phyloP scores from a whole-genome alignment of 1,140 invertebrate species.

The Ganaspis sp. region DNA sequence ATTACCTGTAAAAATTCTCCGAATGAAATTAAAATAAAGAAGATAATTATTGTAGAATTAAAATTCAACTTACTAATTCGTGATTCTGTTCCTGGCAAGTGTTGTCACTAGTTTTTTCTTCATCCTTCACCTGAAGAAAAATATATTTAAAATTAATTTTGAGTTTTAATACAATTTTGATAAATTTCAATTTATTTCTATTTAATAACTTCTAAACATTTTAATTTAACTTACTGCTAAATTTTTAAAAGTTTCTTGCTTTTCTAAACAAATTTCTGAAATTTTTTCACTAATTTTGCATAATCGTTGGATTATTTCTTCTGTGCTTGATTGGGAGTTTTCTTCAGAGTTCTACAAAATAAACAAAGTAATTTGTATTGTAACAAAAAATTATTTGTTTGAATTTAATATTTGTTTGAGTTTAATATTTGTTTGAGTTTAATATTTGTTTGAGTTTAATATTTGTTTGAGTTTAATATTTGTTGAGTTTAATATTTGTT shows the following conservation, averaged over 20 bases:
- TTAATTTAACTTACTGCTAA: slow-evolving; percentile 36
- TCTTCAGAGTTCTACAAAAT: slow-evolving; percentile 36
- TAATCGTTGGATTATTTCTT: slow-evolving; percentile 51
- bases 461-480: no score
- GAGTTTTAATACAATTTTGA: no score
- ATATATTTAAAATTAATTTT: background rate
- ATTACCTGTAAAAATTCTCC: slow-evolving; percentile 39
- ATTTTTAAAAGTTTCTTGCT: slow-evolving; percentile 50
- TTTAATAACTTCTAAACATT: background rate
- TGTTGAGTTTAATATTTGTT: no score
- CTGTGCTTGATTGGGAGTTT: slow-evolving; percentile 31
- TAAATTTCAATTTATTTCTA: background rate
- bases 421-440: no score
- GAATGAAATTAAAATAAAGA: background rate
- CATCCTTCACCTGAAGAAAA: slow-evolving; percentile 40
- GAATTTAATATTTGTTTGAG: no score
- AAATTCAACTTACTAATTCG: slow-evolving; percentile 40
- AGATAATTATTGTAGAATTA: background rate
- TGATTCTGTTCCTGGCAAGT: slow-evolving; percentile 38
- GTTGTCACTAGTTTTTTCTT: slow-evolving; percentile 20
- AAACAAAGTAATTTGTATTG: background rate
- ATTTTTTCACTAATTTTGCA: slow-evolving; percentile 53
- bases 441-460: no score
- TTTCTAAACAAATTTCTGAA: slow-evolving; percentile 57
- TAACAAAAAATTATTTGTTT: no score